phyloP scores from a whole-genome alignment of 2,888 invertebrate genomes.

The Anoncus sp. region DNA sequence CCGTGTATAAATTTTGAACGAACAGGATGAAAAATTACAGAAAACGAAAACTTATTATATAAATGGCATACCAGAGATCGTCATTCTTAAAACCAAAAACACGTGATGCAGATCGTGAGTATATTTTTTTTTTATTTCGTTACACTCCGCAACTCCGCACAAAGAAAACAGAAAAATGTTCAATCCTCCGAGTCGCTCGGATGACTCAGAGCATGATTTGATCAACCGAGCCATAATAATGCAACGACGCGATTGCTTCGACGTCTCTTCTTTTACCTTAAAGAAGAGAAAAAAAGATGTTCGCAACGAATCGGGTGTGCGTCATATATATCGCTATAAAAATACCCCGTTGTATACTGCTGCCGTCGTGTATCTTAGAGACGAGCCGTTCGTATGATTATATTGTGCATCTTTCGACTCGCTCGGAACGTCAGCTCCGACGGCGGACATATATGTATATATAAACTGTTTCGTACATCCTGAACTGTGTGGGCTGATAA shows the following conservation, averaged over 20 bases:
- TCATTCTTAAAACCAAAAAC: background rate
- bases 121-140: background rate
- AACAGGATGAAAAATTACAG: background rate
- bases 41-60: background rate
- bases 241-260: conserved; percentile 29
- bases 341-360: conserved; percentile 32
- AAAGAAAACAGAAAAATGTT: conserved; percentile 16
- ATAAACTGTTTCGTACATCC: conserved; percentile 34
- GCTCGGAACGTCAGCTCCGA: conserved; percentile 18
- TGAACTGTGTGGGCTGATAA: conserved; percentile 56
- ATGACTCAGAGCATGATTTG: conserved; percentile 50
- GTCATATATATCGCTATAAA: conserved; percentile 55
- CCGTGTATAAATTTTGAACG: background rate
- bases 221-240: conserved; percentile 45
- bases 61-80: background rate
- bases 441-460: conserved; percentile 5
- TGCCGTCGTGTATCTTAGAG: conserved; percentile 34
- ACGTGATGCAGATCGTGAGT: background rate
- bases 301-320: conserved; percentile 30
- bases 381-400: conserved; percentile 46
- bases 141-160: background rate
- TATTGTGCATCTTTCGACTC: conserved; percentile 44
- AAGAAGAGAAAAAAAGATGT: conserved; percentile 32
- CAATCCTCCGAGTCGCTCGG: conserved; percentile 16
- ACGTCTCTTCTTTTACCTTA: conserved; percentile 39